Conservation (phyloP, 2,113 vertebrate species). For the Pygoscelis adeliae region DNA sequence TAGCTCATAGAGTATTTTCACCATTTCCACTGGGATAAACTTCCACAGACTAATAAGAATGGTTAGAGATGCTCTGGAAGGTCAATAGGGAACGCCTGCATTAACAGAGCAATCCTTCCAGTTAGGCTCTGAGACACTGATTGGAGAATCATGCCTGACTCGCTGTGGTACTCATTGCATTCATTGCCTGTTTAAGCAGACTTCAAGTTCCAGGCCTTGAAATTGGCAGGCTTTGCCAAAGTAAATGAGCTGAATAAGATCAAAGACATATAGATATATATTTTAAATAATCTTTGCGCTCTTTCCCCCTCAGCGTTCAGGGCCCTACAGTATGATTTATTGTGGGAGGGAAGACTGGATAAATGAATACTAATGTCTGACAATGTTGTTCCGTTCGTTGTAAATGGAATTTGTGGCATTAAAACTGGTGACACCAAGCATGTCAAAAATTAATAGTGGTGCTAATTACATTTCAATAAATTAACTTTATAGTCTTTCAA, state of each 20-base stretch:
- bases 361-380: neutral
- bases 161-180: neutral
- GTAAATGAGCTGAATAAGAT: slow-evolving; percentile 29
- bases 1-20: neutral
- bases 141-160: neutral
- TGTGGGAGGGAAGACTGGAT: neutral
- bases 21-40: neutral
- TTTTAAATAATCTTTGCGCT: neutral
- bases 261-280: neutral
- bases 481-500: slow-evolving; percentile 65
- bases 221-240: neutral
- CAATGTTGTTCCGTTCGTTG: slow-evolving; percentile 6
- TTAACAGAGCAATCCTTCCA: neutral
- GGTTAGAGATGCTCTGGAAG: neutral
- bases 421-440: slow-evolving; percentile 62
- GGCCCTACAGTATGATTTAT: neutral
- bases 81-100: neutral
- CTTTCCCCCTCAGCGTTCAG: neutral
- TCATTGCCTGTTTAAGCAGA: neutral
- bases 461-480: slow-evolving; percentile 70
- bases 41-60: neutral
- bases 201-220: neutral
- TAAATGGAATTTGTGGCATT: slow-evolving; percentile 50
- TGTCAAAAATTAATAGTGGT: slow-evolving; percentile 64
- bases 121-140: neutral